phyloP scores from a whole-genome alignment of 2,113 vertebrate genomes.

The Herpailurus yagouaroundi region DNA sequence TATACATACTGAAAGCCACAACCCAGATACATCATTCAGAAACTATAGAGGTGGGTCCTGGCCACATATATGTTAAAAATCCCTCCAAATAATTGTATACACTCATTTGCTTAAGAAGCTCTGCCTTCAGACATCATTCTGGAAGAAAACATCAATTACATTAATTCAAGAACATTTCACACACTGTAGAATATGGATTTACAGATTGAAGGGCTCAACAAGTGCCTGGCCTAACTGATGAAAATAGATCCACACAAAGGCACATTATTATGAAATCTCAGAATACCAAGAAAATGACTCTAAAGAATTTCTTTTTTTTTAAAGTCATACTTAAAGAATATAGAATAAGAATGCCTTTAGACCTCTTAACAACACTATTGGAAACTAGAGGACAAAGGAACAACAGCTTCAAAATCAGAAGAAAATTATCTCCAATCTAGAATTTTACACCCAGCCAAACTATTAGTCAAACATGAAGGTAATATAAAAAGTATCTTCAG shows the following conservation, averaged over 20 bases:
- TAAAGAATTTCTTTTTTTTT: not conserved
- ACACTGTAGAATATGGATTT: slow-evolving; percentile 50
- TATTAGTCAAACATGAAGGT: not conserved
- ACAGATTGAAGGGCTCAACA: slow-evolving; percentile 21
- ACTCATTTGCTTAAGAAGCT: slow-evolving; percentile 30
- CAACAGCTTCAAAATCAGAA: not conserved
- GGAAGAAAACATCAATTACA: not conserved
- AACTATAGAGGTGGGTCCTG: not conserved
- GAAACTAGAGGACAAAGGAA: not conserved
- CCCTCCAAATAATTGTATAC: not conserved
- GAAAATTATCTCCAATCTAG: not conserved
- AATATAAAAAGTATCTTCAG: not conserved
- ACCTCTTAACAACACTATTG: not conserved
- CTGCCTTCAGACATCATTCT: not conserved
- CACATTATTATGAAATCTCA: not conserved
- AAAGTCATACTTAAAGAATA: not conserved
- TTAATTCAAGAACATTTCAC: slow-evolving; percentile 53
- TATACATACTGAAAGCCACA: not conserved
- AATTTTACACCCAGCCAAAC: slow-evolving; percentile 47
- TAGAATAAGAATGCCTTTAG: not conserved
- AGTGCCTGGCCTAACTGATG: slow-evolving; percentile 29
- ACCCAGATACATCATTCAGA: not conserved
- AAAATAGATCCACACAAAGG: not conserved
- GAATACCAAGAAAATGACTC: not conserved
- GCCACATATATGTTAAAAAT: not conserved